Conservation (phyloP, 1,140 invertebrate species). For the Drosophila pruinosa region DNA sequence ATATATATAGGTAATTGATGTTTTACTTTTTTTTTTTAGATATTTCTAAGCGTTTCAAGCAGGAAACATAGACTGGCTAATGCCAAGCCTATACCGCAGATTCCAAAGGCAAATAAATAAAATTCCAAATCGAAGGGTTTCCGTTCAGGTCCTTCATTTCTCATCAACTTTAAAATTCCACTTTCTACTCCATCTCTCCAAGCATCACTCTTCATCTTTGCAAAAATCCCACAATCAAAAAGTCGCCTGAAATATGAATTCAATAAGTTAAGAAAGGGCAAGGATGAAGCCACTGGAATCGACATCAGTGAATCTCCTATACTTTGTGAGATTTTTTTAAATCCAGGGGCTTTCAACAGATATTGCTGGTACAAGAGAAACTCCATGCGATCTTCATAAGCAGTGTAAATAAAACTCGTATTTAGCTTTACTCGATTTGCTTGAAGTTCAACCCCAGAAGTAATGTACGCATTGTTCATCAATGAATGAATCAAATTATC, state of each 20-base stretch:
- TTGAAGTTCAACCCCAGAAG: not conserved
- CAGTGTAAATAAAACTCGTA: slow-evolving; percentile 33
- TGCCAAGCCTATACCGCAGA: slow-evolving; percentile 28
- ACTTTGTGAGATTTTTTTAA: slow-evolving; percentile 7
- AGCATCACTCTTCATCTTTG: slow-evolving; percentile 43
- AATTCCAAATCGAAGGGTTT: slow-evolving; percentile 41
- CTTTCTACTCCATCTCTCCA: slow-evolving; percentile 24
- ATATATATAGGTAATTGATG: too few relatives aligned
- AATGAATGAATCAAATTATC: not conserved
- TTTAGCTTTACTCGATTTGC: slow-evolving; percentile 29
- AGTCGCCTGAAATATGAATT: slow-evolving; percentile 38
- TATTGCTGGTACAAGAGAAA: slow-evolving; percentile 47
- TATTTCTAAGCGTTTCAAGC: not conserved
- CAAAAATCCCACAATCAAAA: slow-evolving; percentile 39
- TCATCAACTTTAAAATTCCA: slow-evolving; percentile 2
- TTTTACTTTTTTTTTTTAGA: too few relatives aligned
- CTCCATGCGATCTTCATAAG: slow-evolving; percentile 42
- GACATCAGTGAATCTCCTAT: slow-evolving; percentile 13
- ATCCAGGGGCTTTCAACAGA: slow-evolving; percentile 42
- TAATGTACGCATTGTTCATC: not conserved
- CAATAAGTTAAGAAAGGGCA: slow-evolving; percentile 40
- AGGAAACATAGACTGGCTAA: slow-evolving; percentile 10
- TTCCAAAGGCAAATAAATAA: slow-evolving; percentile 40
- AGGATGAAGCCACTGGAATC: not conserved
- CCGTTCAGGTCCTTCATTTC: not conserved